These are phyloP conservation scores for Catharus bicknelli DNA, from an alignment of 2,113 vertebrate genomes.

Conservation along the genomic window DNA sequence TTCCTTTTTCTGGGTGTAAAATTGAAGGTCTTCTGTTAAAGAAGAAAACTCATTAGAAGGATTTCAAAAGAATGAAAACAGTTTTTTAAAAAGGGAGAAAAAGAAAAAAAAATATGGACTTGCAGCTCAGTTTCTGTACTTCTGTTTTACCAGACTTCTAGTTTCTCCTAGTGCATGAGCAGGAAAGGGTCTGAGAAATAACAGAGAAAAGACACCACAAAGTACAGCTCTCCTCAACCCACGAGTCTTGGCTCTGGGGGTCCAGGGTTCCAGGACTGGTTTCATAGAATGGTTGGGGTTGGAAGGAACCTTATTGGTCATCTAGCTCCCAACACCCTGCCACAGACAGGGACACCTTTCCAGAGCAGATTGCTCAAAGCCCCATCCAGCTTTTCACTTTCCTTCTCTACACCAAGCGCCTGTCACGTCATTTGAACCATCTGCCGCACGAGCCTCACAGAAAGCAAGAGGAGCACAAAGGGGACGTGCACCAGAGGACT, in stretches of 20 bases:
- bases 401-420: neutral
- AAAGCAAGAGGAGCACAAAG: neutral
- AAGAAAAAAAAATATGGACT: accelerated
- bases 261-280: neutral
- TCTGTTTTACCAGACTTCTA: neutral
- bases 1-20: neutral
- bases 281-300: neutral
- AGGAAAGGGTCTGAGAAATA: neutral
- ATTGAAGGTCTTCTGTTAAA: neutral
- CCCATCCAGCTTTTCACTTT: neutral
- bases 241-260: accelerated
- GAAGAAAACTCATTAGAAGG: neutral
- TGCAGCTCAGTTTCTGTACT: neutral
- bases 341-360: neutral
- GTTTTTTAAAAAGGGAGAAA: neutral
- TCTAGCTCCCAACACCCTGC: neutral
- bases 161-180: neutral
- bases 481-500: neutral
- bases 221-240: neutral
- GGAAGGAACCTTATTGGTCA: neutral
- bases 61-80: neutral
- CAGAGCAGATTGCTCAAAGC: neutral
- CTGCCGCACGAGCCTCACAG: neutral
- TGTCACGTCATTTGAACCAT: neutral
- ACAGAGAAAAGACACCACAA: neutral